A percentile compares a stretch with the other conserved stretches of the same genome.
Conservation (phyloP, 2,888 invertebrate species). For the Xanthia togata region DNA sequence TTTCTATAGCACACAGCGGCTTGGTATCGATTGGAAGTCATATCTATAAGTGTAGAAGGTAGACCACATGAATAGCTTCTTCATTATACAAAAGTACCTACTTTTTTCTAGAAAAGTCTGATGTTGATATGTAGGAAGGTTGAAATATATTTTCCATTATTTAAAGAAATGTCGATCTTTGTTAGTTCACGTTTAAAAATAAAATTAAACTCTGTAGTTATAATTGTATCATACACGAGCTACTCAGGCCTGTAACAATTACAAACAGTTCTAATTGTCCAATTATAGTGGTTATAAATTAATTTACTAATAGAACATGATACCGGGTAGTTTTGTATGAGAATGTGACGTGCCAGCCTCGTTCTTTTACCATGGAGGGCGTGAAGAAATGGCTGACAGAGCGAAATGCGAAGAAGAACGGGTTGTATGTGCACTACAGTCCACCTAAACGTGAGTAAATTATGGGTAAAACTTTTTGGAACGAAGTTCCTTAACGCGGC, state of each 20-base stretch:
- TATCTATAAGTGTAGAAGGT: constrained; percentile 24
- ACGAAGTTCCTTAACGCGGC: too few relatives aligned
- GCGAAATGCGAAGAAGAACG: constrained; percentile 82
- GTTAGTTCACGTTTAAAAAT: background rate
- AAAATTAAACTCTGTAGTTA: background rate
- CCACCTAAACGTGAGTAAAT: constrained; percentile 91
- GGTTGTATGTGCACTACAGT: constrained; percentile 92
- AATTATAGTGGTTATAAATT: constrained; percentile 23
- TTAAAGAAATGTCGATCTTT: background rate
- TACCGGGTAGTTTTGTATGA: constrained; percentile 12
- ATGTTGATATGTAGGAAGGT: background rate
- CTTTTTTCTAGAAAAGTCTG: constrained; percentile 16
- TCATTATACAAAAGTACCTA: background rate
- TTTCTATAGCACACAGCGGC: constrained; percentile 68
- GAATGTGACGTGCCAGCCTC: constrained; percentile 23
- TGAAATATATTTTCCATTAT: background rate
- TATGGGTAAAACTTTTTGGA: background rate
- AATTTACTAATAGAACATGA: constrained; percentile 2
- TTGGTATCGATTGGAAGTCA: constrained; percentile 59
- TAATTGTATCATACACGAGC: background rate
- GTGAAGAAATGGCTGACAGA: constrained; percentile 81
- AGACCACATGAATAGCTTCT: constrained; percentile 18
- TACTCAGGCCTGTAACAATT: constrained; percentile 3
- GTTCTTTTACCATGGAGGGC: constrained; percentile 77
- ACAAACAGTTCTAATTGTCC: constrained; percentile 1